These are phyloP conservation scores for Marmota monax DNA, from an alignment of 2,113 vertebrate species.

Conservation along the genomic window DNA sequence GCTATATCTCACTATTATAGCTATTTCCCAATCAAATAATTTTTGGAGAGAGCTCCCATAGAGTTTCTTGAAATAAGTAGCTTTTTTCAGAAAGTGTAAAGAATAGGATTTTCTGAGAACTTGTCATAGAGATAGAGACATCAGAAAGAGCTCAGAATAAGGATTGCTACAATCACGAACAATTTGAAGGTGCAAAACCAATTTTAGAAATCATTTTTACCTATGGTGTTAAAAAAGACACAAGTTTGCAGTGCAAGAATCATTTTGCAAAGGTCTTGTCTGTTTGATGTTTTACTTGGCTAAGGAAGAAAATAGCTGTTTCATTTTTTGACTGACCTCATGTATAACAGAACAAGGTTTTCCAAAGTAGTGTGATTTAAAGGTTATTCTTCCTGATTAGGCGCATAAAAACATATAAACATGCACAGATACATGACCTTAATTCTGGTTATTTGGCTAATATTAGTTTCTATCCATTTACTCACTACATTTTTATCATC, in stretches of 20 bases:
- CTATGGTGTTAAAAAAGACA: constrained; percentile 25
- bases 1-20: not conserved
- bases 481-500: not conserved
- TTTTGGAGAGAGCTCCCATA: not conserved
- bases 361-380: not conserved
- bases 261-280: constrained; percentile 44
- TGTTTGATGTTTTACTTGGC: constrained; percentile 45
- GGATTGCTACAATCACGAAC: not conserved
- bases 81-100: constrained; percentile 33
- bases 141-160: constrained; percentile 14
- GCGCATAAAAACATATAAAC: not conserved
- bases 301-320: not conserved
- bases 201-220: constrained; percentile 60
- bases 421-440: not conserved
- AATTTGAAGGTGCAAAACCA: constrained; percentile 23
- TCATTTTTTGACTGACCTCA: not conserved
- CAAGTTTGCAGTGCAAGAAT: not conserved
- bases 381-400: not conserved
- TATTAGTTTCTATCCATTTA: not conserved
- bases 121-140: not conserved
- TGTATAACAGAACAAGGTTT: not conserved
- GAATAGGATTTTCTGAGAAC: constrained; percentile 4
- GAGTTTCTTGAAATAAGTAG: constrained; percentile 7
- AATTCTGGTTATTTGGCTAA: not conserved
- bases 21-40: not conserved